phyloP scores from a whole-genome alignment of 2,797 vertebrate genomes.

The Hypotaenidia philippensis region DNA sequence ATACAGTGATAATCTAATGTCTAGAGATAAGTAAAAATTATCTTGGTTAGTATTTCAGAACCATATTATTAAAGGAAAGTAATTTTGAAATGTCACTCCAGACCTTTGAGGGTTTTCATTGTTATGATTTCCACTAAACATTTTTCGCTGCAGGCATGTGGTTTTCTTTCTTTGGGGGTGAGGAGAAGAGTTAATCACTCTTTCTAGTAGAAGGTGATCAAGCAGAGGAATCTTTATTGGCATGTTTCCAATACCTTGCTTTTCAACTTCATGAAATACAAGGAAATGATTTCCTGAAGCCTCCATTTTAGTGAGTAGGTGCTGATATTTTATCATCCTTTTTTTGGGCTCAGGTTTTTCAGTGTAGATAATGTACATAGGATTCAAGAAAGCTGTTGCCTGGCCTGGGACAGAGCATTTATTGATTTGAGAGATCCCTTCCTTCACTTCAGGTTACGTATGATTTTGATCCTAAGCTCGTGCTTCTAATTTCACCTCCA shows the following conservation, averaged over 20 bases:
- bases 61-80: background rate
- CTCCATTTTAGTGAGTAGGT: background rate
- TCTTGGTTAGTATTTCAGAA: background rate
- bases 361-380: background rate
- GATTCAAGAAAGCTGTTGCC: background rate
- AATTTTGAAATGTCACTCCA: background rate
- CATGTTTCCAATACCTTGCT: background rate
- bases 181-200: background rate
- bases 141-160: background rate
- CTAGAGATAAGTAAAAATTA: background rate
- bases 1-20: background rate
- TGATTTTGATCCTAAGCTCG: conserved; percentile 15
- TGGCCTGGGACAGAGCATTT: background rate
- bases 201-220: background rate
- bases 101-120: background rate
- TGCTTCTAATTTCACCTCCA: background rate
- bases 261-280: background rate
- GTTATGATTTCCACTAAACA: background rate
- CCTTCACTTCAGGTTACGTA: conserved; percentile 1
- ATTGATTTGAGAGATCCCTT: conserved; percentile 32
- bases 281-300: background rate
- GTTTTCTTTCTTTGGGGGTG: background rate
- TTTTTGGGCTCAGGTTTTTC: background rate
- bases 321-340: background rate
- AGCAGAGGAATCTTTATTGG: background rate